Base-by-base conservation (phyloP, 2,797 vertebrate genomes). In the Chloroceryle inda region DNA sequence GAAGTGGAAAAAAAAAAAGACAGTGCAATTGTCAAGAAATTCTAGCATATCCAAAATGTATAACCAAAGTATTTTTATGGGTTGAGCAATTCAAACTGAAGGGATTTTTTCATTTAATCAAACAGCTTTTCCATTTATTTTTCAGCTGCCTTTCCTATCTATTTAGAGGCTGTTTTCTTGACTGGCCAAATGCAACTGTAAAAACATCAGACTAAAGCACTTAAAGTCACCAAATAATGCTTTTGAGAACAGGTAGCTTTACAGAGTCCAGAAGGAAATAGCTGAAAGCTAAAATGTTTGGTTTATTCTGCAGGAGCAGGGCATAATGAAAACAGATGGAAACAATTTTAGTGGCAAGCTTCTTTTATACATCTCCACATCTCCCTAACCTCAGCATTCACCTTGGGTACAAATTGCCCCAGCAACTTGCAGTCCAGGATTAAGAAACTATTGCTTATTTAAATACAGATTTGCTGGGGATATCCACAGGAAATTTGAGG, bases 241-340 rank as follows among this genome's bases (percentile, higher is more conserved):
- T 94, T 94, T 64, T 87, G 94, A 96, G 93, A 96, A 93, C 95
- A 97, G 96, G 96, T 97, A 96, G 94, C 96, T 95, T 95, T 96
- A 95, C 92, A 89, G 90, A 88, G 61, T 85, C 93, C 94, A 95
- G 88, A 95, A 96, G 90, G 96, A 96, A 97, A 93, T 93, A 87
- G 90, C 95, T 94, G 83, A 96, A 96, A 95, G 84, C 85, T 96
- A 96, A 96, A 97, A 95, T 64, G 62, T 88, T 95, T 91, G 59
- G 72, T 95, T 96, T 91, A 88, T 85, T 77, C 79, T 81, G 83
- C 92, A 95, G 80, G 75, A 92, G 69, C 67, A 35, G 90, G 93
- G 88, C 71, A 88, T 77, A n/a, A 44, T 86, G 80, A 80, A 91
- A 95, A 78, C 97, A 95, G 80, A 96, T 96, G 95, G 95, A 96